Percentiles rank a stretch among this genome's conserved stretches.
These are phyloP conservation scores for Macrophya alboannulata DNA, from an alignment of 2,888 invertebrate genomes.

Conservation along the genomic window DNA sequence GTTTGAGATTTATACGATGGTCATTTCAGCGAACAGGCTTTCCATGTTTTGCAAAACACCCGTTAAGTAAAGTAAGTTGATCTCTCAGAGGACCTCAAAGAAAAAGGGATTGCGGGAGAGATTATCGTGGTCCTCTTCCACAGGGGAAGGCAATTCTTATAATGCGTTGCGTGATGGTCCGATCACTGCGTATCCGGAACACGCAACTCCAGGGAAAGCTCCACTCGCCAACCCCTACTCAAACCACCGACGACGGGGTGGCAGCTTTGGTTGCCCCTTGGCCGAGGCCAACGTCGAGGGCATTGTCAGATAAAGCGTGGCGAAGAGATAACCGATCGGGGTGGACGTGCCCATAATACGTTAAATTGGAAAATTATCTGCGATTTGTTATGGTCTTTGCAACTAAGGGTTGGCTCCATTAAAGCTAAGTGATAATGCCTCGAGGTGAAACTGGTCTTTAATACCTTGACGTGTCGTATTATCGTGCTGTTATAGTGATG, in stretches of 20 bases:
- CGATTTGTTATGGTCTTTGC: slow-evolving; percentile 48
- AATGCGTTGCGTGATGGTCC: slow-evolving; percentile 57
- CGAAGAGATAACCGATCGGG: slow-evolving; percentile 39
- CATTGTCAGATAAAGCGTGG: slow-evolving; percentile 34
- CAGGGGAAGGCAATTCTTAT: slow-evolving; percentile 53
- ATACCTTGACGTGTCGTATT: slow-evolving; percentile 20
- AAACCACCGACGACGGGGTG: slow-evolving; percentile 11
- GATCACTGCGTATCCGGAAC: slow-evolving; percentile 45
- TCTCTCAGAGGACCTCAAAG: not conserved
- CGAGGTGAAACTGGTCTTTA: not conserved
- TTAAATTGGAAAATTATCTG: slow-evolving; percentile 55
- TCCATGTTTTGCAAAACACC: not conserved
- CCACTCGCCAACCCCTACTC: slow-evolving; percentile 30
- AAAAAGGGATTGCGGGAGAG: not conserved
- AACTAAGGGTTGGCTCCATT: slow-evolving; percentile 16
- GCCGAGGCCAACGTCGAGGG: slow-evolving; percentile 32
- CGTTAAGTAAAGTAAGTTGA: not conserved
- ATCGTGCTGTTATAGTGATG: slow-evolving; percentile 14
- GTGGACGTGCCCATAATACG: slow-evolving; percentile 39
- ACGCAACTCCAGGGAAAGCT: slow-evolving; percentile 39
- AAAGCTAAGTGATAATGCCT: slow-evolving; percentile 18
- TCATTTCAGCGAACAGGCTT: not conserved
- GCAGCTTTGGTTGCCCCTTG: slow-evolving; percentile 31
- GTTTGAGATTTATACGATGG: not conserved
- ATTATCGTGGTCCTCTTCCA: slow-evolving; percentile 22